Evolutionary conservation across 2,113 vertebrate species (phyloP), one percentile per base, ranked within the genome.

Genomic region (Dromiciops gliroides): DNA sequence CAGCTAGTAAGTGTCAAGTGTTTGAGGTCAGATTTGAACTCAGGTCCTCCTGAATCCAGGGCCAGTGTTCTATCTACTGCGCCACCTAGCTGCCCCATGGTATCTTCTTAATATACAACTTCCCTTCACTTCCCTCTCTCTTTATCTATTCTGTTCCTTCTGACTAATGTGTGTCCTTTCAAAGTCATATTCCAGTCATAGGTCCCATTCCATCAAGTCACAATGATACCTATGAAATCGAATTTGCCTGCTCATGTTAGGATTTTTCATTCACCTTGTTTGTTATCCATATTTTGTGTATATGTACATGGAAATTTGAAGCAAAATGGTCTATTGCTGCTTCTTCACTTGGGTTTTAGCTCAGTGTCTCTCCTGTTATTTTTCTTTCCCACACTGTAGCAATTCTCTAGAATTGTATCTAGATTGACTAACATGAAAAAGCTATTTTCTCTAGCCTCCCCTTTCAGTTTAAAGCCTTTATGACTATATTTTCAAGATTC

Each of bases 341-440:
- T 93, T 60, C 67, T 95, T 95, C 92, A 75, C 93, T 93, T 50
- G 19, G 50, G 23, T 14, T 67, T 8, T 37, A 67, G 14, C 67
- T 75, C 37, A n/a, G 14, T 75, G 67, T 75, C 6, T 75, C 67
- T 75, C 67, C 0, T 14, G 5, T n/a, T n/a, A 75, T 75, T 75
- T 37, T 12, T 67, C 26, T 22, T 75, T 75, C 60, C n/a, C 44
- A n/a, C 37, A 44, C 16, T 83, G 67, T 83, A 83, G 37, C 4
- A 19, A 83, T 44, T 83, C 67, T 83, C 37, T 23, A 83, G 16
- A 83, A 83, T 44, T 44, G n/a, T 44, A 83, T 83, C 67, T 8
- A 83, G 37, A 83, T 83, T 83, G 67, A 83, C 16, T 16, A 5
- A 83, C 16, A 44, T 44, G 44, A 4, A 83, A 44, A 75, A 75